A percentile compares a stretch with the other conserved stretches of the same genome.
These are phyloP conservation scores for Drosophila jambulina DNA, from an alignment of 1,140 invertebrate species.

Conservation along the genomic window DNA sequence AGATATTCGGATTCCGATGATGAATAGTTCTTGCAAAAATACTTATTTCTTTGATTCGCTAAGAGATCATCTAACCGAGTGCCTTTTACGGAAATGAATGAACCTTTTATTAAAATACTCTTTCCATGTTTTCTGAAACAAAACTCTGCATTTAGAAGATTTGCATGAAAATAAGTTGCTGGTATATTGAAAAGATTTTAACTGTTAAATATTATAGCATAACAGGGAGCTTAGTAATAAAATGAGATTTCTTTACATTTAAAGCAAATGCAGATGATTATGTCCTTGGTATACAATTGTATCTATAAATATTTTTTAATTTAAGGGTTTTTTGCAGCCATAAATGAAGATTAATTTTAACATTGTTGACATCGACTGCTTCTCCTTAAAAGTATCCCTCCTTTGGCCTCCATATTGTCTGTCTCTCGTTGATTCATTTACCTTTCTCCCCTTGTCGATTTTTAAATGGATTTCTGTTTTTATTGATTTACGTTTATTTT, in stretches of 20 bases:
- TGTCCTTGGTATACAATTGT: background rate
- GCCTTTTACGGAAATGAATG: background rate
- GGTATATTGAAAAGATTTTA: background rate
- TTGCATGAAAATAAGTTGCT: background rate
- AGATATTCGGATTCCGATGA: background rate
- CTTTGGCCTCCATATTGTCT: background rate
- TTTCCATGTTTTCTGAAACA: background rate
- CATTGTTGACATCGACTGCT: slow-evolving; percentile 11
- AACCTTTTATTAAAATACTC: background rate
- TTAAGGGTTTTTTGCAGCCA: background rate
- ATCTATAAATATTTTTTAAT: background rate
- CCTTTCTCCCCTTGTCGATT: slow-evolving; percentile 2
- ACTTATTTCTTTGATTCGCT: background rate
- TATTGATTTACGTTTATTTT: slow-evolving; percentile 63
- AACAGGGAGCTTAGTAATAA: background rate
- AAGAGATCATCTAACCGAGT: background rate
- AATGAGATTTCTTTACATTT: background rate
- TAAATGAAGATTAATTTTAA: background rate
- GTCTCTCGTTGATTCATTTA: slow-evolving; percentile 46
- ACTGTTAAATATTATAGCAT: background rate
- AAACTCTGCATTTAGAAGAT: background rate
- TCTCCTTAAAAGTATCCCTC: background rate
- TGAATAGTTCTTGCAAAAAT: background rate
- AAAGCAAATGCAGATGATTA: background rate
- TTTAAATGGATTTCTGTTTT: slow-evolving; percentile 45